Evolutionary conservation across 64 coral and sea anemone species (phyloP).

Genomic region (Montipora cactus): DNA sequence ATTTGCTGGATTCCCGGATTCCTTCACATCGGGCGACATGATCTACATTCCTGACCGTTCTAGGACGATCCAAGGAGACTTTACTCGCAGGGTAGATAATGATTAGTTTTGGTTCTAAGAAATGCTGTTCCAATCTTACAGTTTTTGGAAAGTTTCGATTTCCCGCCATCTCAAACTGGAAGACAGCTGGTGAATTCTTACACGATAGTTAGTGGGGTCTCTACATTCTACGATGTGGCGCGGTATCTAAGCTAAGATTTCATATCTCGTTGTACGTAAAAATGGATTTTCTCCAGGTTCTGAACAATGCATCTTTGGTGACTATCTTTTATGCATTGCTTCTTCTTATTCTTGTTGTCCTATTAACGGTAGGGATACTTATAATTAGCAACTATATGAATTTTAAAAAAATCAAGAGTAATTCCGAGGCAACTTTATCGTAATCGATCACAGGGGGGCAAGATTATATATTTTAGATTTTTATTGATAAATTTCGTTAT

Average conservation of each 20-base stretch:
- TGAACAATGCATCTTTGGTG: not conserved
- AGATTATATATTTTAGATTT: not conserved
- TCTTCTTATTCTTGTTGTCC: conserved; percentile 8
- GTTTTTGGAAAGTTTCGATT: too few relatives aligned
- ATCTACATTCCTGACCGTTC: too few relatives aligned
- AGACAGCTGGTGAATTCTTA: not conserved
- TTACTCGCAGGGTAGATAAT: too few relatives aligned
- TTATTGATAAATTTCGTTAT: not conserved
- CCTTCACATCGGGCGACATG: too few relatives aligned
- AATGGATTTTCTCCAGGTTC: not conserved
- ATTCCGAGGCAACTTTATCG: not conserved
- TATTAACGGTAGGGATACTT: not conserved
- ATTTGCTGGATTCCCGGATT: too few relatives aligned
- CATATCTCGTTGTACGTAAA: not conserved
- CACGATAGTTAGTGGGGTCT: not conserved
- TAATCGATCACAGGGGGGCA: not conserved
- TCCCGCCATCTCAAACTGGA: too few relatives aligned
- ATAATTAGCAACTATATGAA: not conserved
- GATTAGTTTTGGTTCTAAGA: too few relatives aligned
- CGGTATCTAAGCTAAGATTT: not conserved
- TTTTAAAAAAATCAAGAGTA: not conserved
- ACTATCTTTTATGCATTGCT: conserved; percentile 19
- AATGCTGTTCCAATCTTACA: too few relatives aligned
- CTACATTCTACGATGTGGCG: not conserved
- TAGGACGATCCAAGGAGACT: too few relatives aligned